phyloP scores from a whole-genome alignment of 2,113 vertebrate genomes.

The Cochlearius cochlearius region DNA sequence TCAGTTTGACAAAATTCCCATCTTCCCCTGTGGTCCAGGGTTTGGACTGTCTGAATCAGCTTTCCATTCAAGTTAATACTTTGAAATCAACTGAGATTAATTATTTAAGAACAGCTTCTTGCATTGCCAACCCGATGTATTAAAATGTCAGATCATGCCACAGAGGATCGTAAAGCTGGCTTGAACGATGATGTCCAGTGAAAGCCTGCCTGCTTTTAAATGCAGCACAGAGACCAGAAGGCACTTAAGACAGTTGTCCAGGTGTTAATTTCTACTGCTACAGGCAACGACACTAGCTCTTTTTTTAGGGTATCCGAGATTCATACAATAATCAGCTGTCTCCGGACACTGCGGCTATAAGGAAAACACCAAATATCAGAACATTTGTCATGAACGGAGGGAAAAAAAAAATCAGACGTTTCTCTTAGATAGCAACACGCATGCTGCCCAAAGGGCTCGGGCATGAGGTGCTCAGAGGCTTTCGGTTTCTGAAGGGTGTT shows the following conservation, averaged over 20 bases:
- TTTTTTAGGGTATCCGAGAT: neutral
- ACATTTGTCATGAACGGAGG: neutral
- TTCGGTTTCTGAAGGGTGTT: neutral
- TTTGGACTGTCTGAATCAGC: neutral
- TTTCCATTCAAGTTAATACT: neutral
- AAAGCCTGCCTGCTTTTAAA: neutral
- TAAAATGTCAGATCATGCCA: neutral
- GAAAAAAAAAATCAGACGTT: neutral
- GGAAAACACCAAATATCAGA: neutral
- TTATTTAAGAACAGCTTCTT: neutral
- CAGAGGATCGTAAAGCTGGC: neutral
- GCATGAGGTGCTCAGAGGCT: neutral
- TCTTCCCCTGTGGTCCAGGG: neutral
- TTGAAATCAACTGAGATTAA: neutral
- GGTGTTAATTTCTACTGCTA: neutral
- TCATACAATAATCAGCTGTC: neutral
- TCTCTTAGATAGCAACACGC: neutral
- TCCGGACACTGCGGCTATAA: fast-evolving
- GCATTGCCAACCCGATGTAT: neutral
- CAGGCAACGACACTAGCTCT: neutral
- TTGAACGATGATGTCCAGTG: neutral
- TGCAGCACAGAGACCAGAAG: neutral
- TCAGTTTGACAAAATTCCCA: constrained; percentile 4
- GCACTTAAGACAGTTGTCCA: neutral
- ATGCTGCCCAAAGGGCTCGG: neutral